Conservation (phyloP, 35 echinoderm and acorn worm genomes). For the Diadema setosum region DNA sequence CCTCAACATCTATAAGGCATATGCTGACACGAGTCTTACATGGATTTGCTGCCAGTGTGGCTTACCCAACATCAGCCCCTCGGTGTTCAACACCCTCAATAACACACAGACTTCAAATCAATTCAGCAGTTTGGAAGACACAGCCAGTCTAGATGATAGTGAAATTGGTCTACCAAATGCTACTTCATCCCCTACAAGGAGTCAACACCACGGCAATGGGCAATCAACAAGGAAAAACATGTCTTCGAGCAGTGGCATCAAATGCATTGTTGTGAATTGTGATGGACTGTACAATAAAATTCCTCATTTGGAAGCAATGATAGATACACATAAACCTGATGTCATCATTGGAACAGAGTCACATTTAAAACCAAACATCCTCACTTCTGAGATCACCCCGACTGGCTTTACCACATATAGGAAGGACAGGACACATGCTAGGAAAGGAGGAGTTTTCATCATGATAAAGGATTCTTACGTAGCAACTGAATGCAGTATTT, state of each 20-base stretch:
- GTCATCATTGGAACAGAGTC: slow-evolving; percentile 23
- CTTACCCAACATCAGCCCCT: slow-evolving; percentile 16
- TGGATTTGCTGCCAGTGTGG: slow-evolving; percentile 37
- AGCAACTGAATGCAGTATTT: background rate
- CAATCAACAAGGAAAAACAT: background rate
- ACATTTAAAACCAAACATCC: slow-evolving; percentile 3
- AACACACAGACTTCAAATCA: background rate
- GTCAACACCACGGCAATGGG: background rate
- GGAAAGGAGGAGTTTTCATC: slow-evolving; percentile 27
- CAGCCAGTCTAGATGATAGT: background rate
- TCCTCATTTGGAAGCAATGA: slow-evolving; percentile 26
- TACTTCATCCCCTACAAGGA: slow-evolving; percentile 21
- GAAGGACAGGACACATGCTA: background rate
- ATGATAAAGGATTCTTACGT: slow-evolving; percentile 17
- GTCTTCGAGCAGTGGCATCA: background rate
- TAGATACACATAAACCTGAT: slow-evolving; percentile 12
- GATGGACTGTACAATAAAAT: slow-evolving; percentile 36
- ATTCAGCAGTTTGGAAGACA: slow-evolving; percentile 17
- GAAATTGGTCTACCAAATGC: background rate
- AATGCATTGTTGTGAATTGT: slow-evolving; percentile 21
- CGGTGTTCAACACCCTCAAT: background rate
- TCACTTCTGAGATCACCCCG: slow-evolving; percentile 35
- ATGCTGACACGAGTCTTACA: background rate
- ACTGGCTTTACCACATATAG: slow-evolving; percentile 1
- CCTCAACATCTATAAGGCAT: too few species aligned